phyloP scores from a whole-genome alignment of 2,888 invertebrate species.

The Sericinus montela region DNA sequence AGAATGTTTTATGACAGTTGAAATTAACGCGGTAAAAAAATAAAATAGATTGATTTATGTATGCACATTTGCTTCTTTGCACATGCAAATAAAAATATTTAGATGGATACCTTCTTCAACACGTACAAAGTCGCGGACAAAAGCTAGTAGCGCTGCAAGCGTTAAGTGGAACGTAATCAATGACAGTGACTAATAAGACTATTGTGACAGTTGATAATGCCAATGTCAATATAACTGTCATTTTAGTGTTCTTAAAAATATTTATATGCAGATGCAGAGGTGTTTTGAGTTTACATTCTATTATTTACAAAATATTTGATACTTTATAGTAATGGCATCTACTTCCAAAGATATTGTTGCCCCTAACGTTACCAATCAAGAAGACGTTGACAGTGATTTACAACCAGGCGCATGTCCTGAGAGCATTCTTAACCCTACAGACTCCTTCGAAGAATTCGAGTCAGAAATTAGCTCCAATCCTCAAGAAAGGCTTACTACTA shows the following conservation, averaged over 20 bases:
- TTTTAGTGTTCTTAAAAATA: constrained; percentile 1
- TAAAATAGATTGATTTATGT: too few species aligned
- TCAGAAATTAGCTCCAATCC: constrained; percentile 82
- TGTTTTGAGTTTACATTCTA: not conserved
- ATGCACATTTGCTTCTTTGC: too few species aligned
- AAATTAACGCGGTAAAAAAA: too few species aligned
- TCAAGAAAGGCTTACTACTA: constrained; percentile 76
- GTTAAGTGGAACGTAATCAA: too few species aligned
- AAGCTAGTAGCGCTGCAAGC: too few species aligned
- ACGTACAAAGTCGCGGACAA: too few species aligned
- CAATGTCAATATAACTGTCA: too few species aligned
- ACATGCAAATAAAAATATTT: too few species aligned
- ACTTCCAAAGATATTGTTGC: constrained; percentile 52
- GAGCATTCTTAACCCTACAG: constrained; percentile 84
- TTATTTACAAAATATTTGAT: constrained; percentile 16
- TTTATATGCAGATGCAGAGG: constrained; percentile 7
- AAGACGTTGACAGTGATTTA: constrained; percentile 45
- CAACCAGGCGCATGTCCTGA: constrained; percentile 76
- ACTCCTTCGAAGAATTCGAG: constrained; percentile 85
- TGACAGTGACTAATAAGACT: too few species aligned
- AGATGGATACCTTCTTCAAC: too few species aligned
- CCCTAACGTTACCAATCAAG: constrained; percentile 29
- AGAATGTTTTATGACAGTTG: too few species aligned
- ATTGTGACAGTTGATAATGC: too few species aligned
- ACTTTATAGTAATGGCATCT: constrained; percentile 51